These are phyloP conservation scores for Dendroctonus ponderosae DNA, from an alignment of 1,140 invertebrate genomes.

Conservation along the genomic window DNA sequence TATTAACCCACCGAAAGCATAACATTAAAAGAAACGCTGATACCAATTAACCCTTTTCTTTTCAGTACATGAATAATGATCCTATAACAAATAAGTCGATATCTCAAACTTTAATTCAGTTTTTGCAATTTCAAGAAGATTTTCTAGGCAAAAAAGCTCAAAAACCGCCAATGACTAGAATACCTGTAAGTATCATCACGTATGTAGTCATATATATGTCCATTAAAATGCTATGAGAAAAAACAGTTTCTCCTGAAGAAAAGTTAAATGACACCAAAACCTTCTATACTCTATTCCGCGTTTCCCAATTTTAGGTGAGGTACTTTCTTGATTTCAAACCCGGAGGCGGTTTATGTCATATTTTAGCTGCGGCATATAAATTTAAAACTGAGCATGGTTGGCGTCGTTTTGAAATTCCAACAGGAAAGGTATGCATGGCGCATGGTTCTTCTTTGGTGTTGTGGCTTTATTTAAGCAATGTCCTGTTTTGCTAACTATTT, in stretches of 20 bases:
- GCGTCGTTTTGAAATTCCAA: conserved; percentile 87
- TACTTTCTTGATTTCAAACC: conserved; percentile 95
- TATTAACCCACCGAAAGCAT: too few species aligned
- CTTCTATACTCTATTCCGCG: background rate
- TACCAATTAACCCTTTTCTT: conserved; percentile 28
- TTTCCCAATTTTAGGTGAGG: conserved; percentile 37
- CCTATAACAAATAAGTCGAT: conserved; percentile 91
- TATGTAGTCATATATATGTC: background rate
- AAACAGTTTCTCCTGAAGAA: background rate
- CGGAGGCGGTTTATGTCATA: conserved; percentile 87
- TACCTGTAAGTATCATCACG: conserved; percentile 68
- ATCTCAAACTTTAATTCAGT: conserved; percentile 78
- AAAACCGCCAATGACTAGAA: conserved; percentile 80
- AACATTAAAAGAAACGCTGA: too few species aligned
- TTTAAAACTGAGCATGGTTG: conserved; percentile 96
- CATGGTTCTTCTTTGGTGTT: conserved; percentile 15
- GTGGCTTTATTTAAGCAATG: conserved; percentile 26
- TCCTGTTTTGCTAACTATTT: conserved; percentile 49
- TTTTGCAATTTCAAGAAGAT: conserved; percentile 96
- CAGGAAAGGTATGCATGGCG: conserved; percentile 64
- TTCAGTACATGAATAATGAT: conserved; percentile 84
- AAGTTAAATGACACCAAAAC: background rate
- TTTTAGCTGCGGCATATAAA: conserved; percentile 89
- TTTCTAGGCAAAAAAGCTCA: conserved; percentile 89
- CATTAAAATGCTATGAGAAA: background rate